These are phyloP conservation scores for Drepanosiphum platanoidis DNA, from an alignment of 2,888 invertebrate species.

Conservation along the genomic window DNA sequence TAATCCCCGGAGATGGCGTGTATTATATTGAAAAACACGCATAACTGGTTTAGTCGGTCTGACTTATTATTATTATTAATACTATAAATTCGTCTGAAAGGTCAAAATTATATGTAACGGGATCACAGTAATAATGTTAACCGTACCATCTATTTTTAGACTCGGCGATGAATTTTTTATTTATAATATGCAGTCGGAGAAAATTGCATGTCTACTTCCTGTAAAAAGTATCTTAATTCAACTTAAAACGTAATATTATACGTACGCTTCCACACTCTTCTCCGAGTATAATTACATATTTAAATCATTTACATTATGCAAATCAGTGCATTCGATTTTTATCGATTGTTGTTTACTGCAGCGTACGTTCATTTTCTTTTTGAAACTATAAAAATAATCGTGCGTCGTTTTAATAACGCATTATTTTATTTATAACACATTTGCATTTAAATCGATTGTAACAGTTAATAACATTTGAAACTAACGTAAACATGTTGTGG, in stretches of 20 bases:
- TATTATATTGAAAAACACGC: constrained; percentile 8
- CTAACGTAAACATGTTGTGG: not conserved
- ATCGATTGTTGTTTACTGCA: not conserved
- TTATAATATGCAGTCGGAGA: constrained; percentile 7
- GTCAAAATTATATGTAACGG: constrained; percentile 61
- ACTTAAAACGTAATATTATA: constrained; percentile 1
- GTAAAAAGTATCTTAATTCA: not conserved
- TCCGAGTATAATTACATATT: constrained; percentile 8
- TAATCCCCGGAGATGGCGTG: not conserved
- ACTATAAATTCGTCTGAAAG: constrained; percentile 39
- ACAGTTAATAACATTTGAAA: not conserved
- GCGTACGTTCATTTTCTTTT: not conserved
- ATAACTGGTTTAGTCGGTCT: constrained; percentile 52
- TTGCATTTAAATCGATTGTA: not conserved
- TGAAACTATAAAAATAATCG: not conserved
- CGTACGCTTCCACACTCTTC: not conserved
- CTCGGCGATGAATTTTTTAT: not conserved
- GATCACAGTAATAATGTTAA: constrained; percentile 30
- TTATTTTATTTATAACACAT: not conserved
- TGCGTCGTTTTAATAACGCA: not conserved
- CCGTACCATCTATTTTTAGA: constrained; percentile 42
- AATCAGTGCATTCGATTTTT: not conserved
- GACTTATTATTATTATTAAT: constrained; percentile 25
- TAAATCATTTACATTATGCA: not conserved
- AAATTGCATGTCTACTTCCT: not conserved